Conservation (phyloP, 2,113 vertebrate genomes). For the Nothocercus nigrocapillus region DNA sequence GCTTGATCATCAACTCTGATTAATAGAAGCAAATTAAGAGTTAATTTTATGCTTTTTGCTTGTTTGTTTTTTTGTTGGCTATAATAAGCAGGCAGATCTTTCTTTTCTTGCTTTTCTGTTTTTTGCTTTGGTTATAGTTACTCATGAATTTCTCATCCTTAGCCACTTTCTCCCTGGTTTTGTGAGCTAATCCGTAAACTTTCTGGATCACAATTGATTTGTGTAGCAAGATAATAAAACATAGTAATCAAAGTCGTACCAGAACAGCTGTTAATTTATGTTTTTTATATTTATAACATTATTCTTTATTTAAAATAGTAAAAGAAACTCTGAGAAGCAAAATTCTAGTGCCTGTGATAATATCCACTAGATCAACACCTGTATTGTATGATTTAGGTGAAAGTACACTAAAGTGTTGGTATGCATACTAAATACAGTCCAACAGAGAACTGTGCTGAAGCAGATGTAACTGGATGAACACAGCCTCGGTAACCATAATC, state of each 20-base stretch:
- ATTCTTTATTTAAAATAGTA: constrained; percentile 3
- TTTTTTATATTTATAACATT: background rate
- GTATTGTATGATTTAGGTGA: background rate
- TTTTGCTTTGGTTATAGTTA: background rate
- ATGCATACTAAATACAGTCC: background rate
- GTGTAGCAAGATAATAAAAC: background rate
- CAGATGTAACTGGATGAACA: background rate
- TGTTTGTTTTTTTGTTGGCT: background rate
- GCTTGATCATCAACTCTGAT: background rate
- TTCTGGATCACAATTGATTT: background rate
- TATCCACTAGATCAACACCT: background rate
- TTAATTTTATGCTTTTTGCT: background rate
- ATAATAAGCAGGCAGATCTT: background rate
- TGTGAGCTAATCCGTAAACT: background rate
- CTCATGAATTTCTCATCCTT: background rate
- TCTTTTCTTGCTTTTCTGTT: background rate
- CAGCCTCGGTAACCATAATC: background rate
- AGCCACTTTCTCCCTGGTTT: background rate
- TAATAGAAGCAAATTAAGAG: background rate
- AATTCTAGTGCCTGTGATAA: background rate
- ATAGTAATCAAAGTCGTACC: background rate
- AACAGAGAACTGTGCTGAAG: background rate
- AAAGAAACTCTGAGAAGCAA: background rate
- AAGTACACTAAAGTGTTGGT: background rate
- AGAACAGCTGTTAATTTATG: background rate